phyloP scores from a whole-genome alignment of 2,113 vertebrate genomes.

The Cheilinus undulatus region DNA sequence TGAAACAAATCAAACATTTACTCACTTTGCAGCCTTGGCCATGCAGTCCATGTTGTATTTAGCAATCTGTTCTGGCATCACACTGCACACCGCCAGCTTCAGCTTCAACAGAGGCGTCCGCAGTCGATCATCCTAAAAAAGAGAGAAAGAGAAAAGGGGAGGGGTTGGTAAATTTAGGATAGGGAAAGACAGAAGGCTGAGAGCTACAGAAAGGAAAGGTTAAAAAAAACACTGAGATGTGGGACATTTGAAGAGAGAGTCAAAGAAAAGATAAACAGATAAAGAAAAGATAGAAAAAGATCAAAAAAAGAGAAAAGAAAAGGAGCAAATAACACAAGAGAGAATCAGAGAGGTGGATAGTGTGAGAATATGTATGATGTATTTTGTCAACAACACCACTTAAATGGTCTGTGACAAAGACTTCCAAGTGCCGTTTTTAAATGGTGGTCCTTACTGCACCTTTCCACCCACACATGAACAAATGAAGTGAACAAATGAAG shows the following conservation, averaged over 20 bases:
- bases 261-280: no score
- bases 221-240: no score
- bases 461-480: slow-evolving; percentile 19
- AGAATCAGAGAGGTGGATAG: background rate
- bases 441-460: slow-evolving; percentile 3
- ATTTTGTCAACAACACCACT: slow-evolving; percentile 36
- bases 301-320: background rate
- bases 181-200: background rate
- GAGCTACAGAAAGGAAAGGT: background rate
- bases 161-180: background rate
- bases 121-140: slow-evolving; percentile 91
- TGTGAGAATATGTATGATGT: slow-evolving; percentile 4
- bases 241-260: background rate
- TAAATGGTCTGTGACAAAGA: slow-evolving; percentile 48
- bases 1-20: background rate
- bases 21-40: slow-evolving; percentile 93
- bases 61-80: slow-evolving; percentile 95
- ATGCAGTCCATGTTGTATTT: slow-evolving; percentile 97
- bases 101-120: slow-evolving; percentile 93
- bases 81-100: slow-evolving; percentile 93
- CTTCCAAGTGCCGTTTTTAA: slow-evolving; percentile 36
- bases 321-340: no score
- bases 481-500: background rate
- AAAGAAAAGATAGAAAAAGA: background rate
- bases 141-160: background rate